Evolutionary conservation across 2,113 vertebrate genomes (phyloP).

Genomic region (Chrysochloris asiatica): DNA sequence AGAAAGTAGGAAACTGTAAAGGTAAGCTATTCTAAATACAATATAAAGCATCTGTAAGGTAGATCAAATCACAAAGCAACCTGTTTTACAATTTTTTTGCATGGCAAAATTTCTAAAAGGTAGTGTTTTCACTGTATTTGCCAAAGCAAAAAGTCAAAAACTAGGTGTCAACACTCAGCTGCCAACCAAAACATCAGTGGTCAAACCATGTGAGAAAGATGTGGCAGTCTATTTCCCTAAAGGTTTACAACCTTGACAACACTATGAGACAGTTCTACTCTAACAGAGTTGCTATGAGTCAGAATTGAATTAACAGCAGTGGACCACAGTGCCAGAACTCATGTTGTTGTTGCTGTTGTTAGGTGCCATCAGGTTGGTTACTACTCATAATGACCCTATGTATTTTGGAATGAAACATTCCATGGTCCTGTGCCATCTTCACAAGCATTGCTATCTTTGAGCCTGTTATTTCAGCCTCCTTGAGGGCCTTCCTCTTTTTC

Average conservation of each 20-base stretch:
- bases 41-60: not conserved
- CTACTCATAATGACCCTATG: too few species aligned
- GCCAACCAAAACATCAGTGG: not conserved
- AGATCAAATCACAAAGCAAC: not conserved
- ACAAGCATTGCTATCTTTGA: not conserved
- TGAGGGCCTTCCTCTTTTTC: not conserved
- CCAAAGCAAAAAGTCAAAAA: slow-evolving; percentile 10
- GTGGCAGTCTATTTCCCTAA: too few species aligned
- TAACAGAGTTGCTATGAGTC: not conserved
- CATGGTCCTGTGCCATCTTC: not conserved
- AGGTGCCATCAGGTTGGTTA: too few species aligned
- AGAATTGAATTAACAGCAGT: not conserved
- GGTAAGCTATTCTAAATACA: not conserved
- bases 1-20: slow-evolving; percentile 26
- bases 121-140: not conserved
- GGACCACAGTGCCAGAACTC: too few species aligned
- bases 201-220: not conserved
- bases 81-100: not conserved
- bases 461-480: not conserved
- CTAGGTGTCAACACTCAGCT: not conserved
- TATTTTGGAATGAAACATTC: not conserved
- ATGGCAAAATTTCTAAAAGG: slow-evolving; percentile 6
- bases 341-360: not conserved
- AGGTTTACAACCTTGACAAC: not conserved
- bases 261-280: not conserved